Conservation (phyloP, 2,797 vertebrate species). For the Melanotaenia pygmaea region DNA sequence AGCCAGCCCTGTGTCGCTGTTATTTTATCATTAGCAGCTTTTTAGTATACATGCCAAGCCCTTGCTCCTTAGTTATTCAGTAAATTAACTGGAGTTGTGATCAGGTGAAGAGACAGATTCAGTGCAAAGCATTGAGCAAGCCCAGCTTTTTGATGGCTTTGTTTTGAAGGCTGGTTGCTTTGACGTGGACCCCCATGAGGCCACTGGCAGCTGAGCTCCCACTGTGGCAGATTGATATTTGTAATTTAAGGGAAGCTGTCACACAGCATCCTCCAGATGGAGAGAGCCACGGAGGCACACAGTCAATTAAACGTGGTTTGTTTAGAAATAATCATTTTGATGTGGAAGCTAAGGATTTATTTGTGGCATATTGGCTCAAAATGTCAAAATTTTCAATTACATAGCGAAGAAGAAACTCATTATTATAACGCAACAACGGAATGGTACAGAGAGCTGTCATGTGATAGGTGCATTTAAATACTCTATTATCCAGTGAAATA, state of each 20-base stretch:
- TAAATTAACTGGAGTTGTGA: slow-evolving; percentile 32
- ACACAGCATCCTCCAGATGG: slow-evolving; percentile 81
- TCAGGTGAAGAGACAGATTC: slow-evolving; percentile 37
- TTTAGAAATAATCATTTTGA: slow-evolving; percentile 81
- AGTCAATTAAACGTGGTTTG: slow-evolving; percentile 81
- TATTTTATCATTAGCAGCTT: neutral
- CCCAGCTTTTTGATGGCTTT: slow-evolving; percentile 69
- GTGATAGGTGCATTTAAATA: slow-evolving; percentile 40
- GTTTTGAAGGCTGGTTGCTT: slow-evolving; percentile 73
- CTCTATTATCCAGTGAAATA: slow-evolving; percentile 35
- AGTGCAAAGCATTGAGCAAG: slow-evolving; percentile 28
- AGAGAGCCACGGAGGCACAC: slow-evolving; percentile 70
- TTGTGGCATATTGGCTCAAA: slow-evolving; percentile 65
- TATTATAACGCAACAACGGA: slow-evolving; percentile 30
- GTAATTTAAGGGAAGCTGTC: slow-evolving; percentile 83
- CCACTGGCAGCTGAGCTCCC: slow-evolving; percentile 77
- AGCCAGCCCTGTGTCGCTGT: slow-evolving; percentile 12
- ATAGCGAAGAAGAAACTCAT: slow-evolving; percentile 36
- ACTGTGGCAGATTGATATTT: slow-evolving; percentile 84
- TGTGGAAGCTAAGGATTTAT: slow-evolving; percentile 71
- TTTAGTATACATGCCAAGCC: slow-evolving; percentile 3
- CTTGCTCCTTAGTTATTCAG: slow-evolving; percentile 16
- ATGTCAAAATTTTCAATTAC: slow-evolving; percentile 71
- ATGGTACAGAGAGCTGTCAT: slow-evolving; percentile 16
- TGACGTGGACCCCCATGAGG: slow-evolving; percentile 76